Conservation (phyloP, 2,797 vertebrate genomes). For the Hyperoplus immaculatus region DNA sequence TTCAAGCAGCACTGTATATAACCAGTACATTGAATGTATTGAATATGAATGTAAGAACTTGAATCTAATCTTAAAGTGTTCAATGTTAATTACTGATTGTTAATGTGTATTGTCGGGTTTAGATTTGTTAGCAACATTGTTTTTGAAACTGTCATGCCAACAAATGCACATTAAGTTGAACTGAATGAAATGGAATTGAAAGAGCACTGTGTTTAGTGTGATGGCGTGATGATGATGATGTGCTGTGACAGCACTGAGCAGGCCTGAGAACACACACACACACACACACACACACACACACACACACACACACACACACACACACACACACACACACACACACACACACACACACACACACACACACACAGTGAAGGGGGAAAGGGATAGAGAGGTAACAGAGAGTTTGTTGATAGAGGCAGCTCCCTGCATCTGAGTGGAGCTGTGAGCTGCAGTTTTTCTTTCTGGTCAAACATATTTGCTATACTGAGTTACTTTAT, state of each 20-base stretch:
- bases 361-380: neutral
- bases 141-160: no score
- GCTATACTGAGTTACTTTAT: neutral
- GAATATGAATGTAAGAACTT: no score
- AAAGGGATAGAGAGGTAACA: neutral
- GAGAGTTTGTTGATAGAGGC: neutral
- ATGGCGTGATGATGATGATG: constrained; percentile 38
- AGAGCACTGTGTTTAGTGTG: constrained; percentile 17
- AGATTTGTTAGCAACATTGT: no score
- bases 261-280: constrained; percentile 22
- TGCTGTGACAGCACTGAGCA: constrained; percentile 46
- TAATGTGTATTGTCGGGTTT: no score
- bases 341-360: no score
- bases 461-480: neutral
- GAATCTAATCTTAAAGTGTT: no score
- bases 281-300: no score
- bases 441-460: neutral
- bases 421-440: neutral
- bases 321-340: no score
- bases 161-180: neutral
- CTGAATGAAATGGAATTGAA: neutral
- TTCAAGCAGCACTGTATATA: no score
- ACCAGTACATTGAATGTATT: no score
- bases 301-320: no score
- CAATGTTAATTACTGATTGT: no score